These are phyloP conservation scores for Leptothorax acervorum DNA, from an alignment of 2,888 invertebrate species.

Conservation along the genomic window DNA sequence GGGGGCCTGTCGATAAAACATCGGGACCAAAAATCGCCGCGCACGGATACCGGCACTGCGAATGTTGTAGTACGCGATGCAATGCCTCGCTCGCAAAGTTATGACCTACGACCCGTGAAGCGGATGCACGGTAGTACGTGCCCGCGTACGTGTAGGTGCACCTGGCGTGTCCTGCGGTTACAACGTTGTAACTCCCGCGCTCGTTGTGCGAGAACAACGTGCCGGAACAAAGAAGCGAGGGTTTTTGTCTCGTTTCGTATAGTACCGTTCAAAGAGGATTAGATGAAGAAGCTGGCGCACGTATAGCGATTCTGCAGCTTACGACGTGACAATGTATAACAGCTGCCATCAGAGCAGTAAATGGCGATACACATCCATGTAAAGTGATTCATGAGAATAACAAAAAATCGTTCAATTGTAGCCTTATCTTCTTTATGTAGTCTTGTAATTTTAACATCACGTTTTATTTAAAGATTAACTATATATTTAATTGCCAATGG, in stretches of 20 bases:
- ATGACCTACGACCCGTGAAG: slow-evolving; percentile 43
- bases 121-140: slow-evolving; percentile 27
- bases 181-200: slow-evolving; percentile 39
- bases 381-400: not conserved
- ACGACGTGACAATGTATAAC: not conserved
- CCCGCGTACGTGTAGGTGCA: slow-evolving; percentile 24
- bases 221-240: slow-evolving; percentile 46
- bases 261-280: slow-evolving; percentile 37
- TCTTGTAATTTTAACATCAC: not conserved
- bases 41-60: not conserved
- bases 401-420: not conserved
- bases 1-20: slow-evolving; percentile 75
- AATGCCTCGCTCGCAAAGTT: slow-evolving; percentile 45
- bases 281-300: slow-evolving; percentile 10
- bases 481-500: not conserved
- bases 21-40: slow-evolving; percentile 54
- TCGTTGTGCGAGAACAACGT: slow-evolving; percentile 43
- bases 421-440: not conserved
- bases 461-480: not conserved
- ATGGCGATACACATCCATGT: not conserved
- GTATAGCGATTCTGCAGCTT: not conserved
- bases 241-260: slow-evolving; percentile 38
- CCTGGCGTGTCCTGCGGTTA: slow-evolving; percentile 51
- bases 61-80: not conserved
- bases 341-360: not conserved